A percentile compares a stretch with the other conserved stretches of the same genome.
phyloP scores from a whole-genome alignment of 2,113 vertebrate genomes.

The Heterochromis multidens region DNA sequence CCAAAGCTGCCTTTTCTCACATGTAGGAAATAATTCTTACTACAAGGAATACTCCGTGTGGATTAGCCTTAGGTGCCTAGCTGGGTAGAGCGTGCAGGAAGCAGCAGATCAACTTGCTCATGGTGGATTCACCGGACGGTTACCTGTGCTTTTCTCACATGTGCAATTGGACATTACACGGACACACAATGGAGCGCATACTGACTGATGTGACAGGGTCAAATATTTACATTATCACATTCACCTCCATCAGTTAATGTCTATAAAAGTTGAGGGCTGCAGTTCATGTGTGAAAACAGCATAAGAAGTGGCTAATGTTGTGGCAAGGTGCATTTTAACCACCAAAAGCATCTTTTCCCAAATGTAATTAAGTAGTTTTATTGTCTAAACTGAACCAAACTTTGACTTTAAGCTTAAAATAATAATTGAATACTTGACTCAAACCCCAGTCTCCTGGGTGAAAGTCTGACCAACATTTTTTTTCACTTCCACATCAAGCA shows the following conservation, averaged over 20 bases:
- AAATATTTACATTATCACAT: background rate
- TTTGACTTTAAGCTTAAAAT: background rate
- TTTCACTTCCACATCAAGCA: background rate
- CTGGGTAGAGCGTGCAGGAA: background rate
- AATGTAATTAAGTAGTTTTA: background rate
- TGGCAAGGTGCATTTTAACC: background rate
- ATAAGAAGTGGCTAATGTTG: background rate
- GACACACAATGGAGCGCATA: fast-evolving
- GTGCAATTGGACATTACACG: background rate
- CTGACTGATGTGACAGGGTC: background rate
- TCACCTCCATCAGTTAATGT: background rate
- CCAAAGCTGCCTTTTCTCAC: background rate
- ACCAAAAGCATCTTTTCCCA: background rate
- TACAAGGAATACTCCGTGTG: background rate
- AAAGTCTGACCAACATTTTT: background rate
- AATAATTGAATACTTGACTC: background rate
- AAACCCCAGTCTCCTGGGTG: fast-evolving
- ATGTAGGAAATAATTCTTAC: background rate
- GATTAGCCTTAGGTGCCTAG: background rate
- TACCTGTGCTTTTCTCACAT: background rate
- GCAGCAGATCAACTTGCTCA: background rate
- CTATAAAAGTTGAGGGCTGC: background rate
- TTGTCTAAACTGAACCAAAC: no score
- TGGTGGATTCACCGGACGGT: background rate
- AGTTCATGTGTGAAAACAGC: background rate